Evolutionary conservation across 2,113 vertebrate genomes (phyloP).

Genomic region (Axis porcinus): DNA sequence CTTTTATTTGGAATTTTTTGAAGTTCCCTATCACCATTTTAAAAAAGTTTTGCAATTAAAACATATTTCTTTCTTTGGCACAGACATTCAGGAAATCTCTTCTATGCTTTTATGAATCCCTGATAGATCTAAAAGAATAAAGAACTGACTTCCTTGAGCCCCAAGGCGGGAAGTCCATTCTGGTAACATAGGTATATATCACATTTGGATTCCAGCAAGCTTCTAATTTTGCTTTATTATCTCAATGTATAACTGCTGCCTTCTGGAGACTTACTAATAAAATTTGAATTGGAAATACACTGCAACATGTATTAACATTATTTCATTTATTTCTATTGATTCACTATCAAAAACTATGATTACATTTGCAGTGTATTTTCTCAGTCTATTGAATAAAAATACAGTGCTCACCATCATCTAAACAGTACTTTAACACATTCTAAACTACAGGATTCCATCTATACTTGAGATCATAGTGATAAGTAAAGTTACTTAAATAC

Average conservation of each 20-base stretch:
- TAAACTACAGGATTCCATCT: neutral
- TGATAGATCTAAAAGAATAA: neutral
- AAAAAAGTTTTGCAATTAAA: neutral
- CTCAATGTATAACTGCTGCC: neutral
- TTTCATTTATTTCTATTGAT: slow-evolving; percentile 18
- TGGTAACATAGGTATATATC: neutral
- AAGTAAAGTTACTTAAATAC: neutral
- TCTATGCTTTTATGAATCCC: neutral
- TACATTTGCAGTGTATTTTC: neutral
- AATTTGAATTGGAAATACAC: neutral
- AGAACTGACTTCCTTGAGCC: neutral
- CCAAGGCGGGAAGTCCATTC: neutral
- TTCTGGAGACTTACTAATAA: neutral
- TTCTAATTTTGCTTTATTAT: slow-evolving; percentile 1
- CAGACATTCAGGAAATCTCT: neutral
- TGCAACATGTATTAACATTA: neutral
- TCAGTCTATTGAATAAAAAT: neutral
- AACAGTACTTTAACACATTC: neutral
- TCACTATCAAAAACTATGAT: slow-evolving; percentile 28
- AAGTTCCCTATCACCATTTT: neutral
- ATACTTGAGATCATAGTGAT: neutral
- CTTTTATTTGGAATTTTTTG: neutral
- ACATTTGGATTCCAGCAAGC: neutral
- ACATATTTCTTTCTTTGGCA: neutral
- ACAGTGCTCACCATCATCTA: neutral